These are phyloP conservation scores for Pelvicachromis taeniatus DNA, from an alignment of 2,113 vertebrate genomes.

Conservation along the genomic window DNA sequence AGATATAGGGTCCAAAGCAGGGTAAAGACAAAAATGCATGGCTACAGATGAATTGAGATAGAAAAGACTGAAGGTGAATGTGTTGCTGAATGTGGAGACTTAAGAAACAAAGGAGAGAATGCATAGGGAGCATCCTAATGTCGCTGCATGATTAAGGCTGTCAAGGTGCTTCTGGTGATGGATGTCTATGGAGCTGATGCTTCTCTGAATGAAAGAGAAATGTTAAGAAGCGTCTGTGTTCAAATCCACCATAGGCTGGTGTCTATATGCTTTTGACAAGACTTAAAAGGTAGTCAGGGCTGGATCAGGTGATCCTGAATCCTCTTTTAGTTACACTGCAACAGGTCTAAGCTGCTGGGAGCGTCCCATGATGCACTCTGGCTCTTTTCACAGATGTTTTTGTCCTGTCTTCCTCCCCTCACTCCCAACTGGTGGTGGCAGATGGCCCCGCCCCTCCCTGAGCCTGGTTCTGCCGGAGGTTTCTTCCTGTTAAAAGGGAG, in stretches of 20 bases:
- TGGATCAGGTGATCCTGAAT: no score
- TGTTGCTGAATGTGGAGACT: neutral
- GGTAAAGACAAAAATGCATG: neutral
- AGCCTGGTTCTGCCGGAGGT: accelerated
- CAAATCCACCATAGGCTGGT: neutral
- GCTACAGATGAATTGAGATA: neutral
- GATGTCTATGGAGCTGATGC: neutral
- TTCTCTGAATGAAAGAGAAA: neutral
- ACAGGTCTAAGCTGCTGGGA: neutral
- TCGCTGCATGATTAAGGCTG: neutral
- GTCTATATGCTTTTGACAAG: no score
- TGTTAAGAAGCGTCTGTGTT: neutral
- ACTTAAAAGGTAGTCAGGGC: no score
- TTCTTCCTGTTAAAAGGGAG: neutral
- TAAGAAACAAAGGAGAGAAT: constrained; percentile 28
- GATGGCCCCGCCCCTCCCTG: neutral
- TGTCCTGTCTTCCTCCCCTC: neutral
- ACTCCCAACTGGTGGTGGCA: accelerated
- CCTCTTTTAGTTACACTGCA: no score
- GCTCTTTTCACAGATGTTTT: neutral
- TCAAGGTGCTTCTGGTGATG: constrained; percentile 18
- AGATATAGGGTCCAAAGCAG: neutral
- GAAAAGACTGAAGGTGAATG: neutral
- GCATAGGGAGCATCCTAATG: neutral
- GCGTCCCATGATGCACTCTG: neutral